A percentile compares a stretch with the other conserved stretches of the same genome.
Conservation (phyloP, 2,113 vertebrate genomes). For the Aspidoscelis tigris region DNA sequence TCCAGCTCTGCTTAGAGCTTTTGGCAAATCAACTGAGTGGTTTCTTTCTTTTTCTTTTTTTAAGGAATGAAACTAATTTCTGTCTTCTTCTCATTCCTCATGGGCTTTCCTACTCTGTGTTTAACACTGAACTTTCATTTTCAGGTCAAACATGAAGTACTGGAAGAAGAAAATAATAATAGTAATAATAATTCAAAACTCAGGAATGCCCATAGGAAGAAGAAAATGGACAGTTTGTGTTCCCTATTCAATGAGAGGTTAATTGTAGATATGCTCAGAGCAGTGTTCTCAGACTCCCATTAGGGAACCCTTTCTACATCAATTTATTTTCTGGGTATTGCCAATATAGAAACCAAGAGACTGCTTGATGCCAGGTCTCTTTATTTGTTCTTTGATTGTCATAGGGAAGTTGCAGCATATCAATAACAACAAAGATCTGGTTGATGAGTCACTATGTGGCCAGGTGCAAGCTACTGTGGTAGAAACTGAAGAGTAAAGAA, state of each 20-base stretch:
- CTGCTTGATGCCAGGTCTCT: not conserved
- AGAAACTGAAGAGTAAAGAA: too few species aligned
- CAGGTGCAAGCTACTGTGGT: too few species aligned
- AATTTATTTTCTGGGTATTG: not conserved
- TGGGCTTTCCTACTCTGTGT: not conserved
- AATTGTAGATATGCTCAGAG: not conserved
- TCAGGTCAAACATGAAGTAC: conserved; percentile 1
- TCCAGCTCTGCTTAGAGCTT: conserved; percentile 33
- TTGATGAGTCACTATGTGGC: too few species aligned
- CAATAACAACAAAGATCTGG: too few species aligned
- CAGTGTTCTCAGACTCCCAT: not conserved
- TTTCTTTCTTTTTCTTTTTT: not conserved
- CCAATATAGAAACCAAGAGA: not conserved
- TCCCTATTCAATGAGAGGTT: not conserved
- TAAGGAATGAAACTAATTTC: not conserved
- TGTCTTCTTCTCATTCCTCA: not conserved
- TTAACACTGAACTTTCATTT: not conserved
- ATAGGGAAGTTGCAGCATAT: too few species aligned
- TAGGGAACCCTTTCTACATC: not conserved
- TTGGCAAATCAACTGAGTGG: conserved; percentile 28
- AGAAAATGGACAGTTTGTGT: conserved; percentile 4
- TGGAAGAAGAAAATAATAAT: not conserved
- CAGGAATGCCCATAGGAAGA: not conserved
- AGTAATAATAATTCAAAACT: not conserved
- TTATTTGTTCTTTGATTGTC: not conserved